Conservation (phyloP, 2,113 vertebrate species). For the Riparia riparia region DNA sequence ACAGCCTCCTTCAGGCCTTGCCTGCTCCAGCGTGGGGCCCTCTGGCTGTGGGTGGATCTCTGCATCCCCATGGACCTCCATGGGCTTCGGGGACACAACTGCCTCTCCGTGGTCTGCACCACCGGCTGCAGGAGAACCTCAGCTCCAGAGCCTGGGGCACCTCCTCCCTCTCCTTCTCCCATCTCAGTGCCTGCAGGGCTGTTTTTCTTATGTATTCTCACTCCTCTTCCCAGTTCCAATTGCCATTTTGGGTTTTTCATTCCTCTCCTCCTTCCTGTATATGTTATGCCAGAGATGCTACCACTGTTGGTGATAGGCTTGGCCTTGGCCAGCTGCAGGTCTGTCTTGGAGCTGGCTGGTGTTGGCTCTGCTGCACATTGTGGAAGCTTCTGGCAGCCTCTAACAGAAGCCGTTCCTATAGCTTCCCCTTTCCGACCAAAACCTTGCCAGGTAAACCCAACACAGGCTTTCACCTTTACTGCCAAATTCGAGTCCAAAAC, state of each 20-base stretch:
- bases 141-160: accelerated
- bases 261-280: neutral
- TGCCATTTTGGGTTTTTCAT: neutral
- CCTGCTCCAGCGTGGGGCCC: accelerated
- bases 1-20: neutral
- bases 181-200: neutral
- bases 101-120: too few species aligned
- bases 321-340: accelerated
- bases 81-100: neutral
- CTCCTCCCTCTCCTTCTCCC: neutral
- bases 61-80: accelerated
- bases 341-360: neutral
- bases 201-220: neutral
- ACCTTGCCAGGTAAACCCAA: neutral
- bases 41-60: neutral
- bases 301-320: neutral
- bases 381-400: neutral
- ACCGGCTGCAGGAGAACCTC: accelerated
- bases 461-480: neutral
- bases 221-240: neutral
- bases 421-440: neutral
- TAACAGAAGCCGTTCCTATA: neutral
- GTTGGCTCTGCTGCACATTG: neutral
- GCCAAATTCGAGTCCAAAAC: neutral
- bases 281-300: accelerated